phyloP scores from a whole-genome alignment of 2,113 vertebrate species.

The Hucho hucho region DNA sequence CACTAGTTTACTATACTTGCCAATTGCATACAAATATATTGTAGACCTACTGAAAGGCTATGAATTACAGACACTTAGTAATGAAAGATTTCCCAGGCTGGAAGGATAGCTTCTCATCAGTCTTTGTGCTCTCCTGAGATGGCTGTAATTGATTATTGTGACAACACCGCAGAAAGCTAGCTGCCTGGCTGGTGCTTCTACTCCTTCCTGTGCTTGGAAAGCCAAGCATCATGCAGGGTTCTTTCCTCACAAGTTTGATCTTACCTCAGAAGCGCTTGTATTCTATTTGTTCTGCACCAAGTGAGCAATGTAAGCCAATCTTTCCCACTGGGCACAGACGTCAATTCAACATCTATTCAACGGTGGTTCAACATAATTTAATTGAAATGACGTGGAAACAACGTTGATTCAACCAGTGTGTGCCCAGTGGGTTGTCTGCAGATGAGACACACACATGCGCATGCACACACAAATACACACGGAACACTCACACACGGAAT shows the following conservation, averaged over 20 bases:
- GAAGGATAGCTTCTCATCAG: not conserved
- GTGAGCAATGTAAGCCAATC: too few relatives aligned
- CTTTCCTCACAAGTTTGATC: not conserved
- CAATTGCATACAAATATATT: not conserved
- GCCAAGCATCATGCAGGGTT: not conserved
- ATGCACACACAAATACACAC: not conserved
- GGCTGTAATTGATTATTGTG: conserved; percentile 13
- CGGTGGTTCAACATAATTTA: too few relatives aligned
- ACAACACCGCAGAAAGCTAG: not conserved
- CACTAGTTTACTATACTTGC: not conserved
- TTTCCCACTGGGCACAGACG: too few relatives aligned
- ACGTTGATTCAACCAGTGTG: too few relatives aligned
- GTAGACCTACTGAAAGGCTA: not conserved
- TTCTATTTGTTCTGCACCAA: not conserved
- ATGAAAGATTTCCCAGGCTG: conserved; percentile 4
- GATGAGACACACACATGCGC: not conserved
- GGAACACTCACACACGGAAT: too few relatives aligned
- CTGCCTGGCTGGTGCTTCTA: too few relatives aligned
- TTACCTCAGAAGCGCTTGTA: not conserved
- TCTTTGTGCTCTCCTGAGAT: not conserved
- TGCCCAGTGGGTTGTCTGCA: too few relatives aligned
- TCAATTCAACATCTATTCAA: too few relatives aligned
- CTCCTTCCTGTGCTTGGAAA: not conserved
- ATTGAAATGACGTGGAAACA: too few relatives aligned
- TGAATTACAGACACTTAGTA: not conserved